These are phyloP conservation scores for Mimachlamys varia DNA, from an alignment of 2,888 invertebrate genomes.

Conservation along the genomic window DNA sequence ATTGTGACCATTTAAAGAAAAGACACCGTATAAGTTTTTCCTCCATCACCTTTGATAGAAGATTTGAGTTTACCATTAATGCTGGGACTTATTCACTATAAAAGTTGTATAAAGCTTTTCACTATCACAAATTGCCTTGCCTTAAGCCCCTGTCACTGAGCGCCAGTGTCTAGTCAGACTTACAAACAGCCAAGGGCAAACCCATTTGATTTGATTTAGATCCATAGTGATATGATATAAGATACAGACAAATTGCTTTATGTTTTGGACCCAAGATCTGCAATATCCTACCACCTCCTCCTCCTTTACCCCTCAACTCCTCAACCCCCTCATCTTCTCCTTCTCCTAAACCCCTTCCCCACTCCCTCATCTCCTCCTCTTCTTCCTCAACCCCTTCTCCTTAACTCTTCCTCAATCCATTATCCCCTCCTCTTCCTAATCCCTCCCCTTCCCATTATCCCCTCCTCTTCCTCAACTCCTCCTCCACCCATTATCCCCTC, in stretches of 20 bases:
- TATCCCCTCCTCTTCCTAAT: no score
- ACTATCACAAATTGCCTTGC: neutral
- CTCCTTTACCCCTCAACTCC: no score
- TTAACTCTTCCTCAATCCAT: no score
- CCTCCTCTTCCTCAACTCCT: no score
- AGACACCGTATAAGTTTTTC: neutral
- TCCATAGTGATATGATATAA: neutral
- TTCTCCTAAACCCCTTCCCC: no score
- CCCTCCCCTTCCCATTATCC: no score
- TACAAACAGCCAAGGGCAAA: neutral
- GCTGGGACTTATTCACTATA: neutral
- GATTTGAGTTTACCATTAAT: neutral
- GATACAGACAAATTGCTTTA: neutral
- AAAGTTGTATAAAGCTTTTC: neutral
- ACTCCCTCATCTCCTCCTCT: no score
- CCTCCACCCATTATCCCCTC: no score
- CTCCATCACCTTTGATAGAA: neutral
- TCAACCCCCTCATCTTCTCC: no score
- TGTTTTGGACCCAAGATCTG: no score
- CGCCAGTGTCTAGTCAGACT: neutral
- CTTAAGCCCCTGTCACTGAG: neutral
- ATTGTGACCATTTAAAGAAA: neutral
- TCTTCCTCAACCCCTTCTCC: no score
- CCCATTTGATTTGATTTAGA: neutral
- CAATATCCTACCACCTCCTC: no score